phyloP scores from a whole-genome alignment of 92 coral and sea anemone species.

The Ricordea florida region DNA sequence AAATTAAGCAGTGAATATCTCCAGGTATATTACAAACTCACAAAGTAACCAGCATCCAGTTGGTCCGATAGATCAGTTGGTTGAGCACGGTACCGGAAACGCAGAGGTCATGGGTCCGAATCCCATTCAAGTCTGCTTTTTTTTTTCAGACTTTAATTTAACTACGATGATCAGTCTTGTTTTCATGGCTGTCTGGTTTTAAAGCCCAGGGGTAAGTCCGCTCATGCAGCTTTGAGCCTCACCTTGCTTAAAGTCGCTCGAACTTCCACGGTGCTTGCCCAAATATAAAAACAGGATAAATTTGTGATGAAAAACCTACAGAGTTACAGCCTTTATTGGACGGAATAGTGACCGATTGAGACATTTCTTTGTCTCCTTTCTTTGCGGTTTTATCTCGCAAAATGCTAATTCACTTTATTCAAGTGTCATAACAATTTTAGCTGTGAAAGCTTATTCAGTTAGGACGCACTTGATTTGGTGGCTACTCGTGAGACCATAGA shows the following conservation, averaged over 20 bases:
- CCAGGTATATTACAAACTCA: too few relatives aligned
- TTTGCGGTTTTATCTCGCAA: conserved; percentile 17
- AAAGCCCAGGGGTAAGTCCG: conserved; percentile 17
- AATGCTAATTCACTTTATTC: not conserved
- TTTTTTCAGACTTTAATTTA: too few relatives aligned
- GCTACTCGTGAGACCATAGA: too few relatives aligned
- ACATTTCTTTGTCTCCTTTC: conserved; percentile 3
- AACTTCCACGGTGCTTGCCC: conserved; percentile 3
- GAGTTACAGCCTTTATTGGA: too few relatives aligned
- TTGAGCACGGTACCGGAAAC: too few relatives aligned
- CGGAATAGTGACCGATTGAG: not conserved
- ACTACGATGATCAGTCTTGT: too few relatives aligned
- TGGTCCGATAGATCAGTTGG: too few relatives aligned
- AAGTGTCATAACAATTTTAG: not conserved
- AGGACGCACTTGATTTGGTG: not conserved
- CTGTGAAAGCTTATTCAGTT: not conserved
- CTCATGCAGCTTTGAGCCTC: conserved; percentile 17
- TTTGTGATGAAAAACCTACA: not conserved
- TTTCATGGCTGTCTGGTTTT: conserved; percentile 13
- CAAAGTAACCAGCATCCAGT: too few relatives aligned
- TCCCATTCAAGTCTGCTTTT: too few relatives aligned
- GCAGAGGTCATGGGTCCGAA: too few relatives aligned
- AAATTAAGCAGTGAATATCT: too few relatives aligned
- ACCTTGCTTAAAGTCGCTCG: not conserved
- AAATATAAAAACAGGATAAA: not conserved